phyloP scores from a whole-genome alignment of 2,888 invertebrate genomes.

The Diadegma fenestrale region DNA sequence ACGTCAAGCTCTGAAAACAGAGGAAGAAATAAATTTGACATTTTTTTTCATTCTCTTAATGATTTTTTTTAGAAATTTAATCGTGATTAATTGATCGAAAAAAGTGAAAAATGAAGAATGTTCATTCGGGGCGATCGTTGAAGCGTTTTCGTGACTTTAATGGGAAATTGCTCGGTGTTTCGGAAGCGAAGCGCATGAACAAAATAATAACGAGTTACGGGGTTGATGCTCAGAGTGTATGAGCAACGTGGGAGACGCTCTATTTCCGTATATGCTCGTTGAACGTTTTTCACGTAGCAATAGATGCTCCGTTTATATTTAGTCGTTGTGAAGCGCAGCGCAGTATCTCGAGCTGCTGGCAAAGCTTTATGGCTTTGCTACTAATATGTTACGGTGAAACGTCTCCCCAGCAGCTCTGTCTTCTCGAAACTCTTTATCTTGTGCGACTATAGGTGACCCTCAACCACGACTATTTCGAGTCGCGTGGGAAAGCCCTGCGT shows the following conservation, averaged over 20 bases:
- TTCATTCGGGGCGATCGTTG: background rate
- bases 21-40: no score
- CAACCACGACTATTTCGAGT: slow-evolving; percentile 77
- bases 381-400: slow-evolving; percentile 53
- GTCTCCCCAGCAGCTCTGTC: slow-evolving; percentile 59
- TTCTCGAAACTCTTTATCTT: slow-evolving; percentile 67
- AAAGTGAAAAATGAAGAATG: background rate
- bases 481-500: slow-evolving; percentile 81
- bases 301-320: slow-evolving; percentile 76
- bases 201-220: slow-evolving; percentile 45
- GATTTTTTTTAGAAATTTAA: no score
- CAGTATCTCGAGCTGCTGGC: slow-evolving; percentile 36
- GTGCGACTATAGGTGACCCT: slow-evolving; percentile 63
- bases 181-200: slow-evolving; percentile 61
- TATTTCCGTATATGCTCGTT: slow-evolving; percentile 80
- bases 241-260: slow-evolving; percentile 79
- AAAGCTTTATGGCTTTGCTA: slow-evolving; percentile 24
- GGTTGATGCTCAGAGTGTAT: slow-evolving; percentile 20
- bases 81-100: background rate
- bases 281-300: slow-evolving; percentile 73
- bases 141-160: background rate
- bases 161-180: slow-evolving; percentile 35
- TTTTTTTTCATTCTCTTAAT: no score
- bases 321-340: slow-evolving; percentile 60
- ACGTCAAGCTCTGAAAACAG: no score